Conservation (phyloP, 2,797 vertebrate genomes). For the Alca torda region DNA sequence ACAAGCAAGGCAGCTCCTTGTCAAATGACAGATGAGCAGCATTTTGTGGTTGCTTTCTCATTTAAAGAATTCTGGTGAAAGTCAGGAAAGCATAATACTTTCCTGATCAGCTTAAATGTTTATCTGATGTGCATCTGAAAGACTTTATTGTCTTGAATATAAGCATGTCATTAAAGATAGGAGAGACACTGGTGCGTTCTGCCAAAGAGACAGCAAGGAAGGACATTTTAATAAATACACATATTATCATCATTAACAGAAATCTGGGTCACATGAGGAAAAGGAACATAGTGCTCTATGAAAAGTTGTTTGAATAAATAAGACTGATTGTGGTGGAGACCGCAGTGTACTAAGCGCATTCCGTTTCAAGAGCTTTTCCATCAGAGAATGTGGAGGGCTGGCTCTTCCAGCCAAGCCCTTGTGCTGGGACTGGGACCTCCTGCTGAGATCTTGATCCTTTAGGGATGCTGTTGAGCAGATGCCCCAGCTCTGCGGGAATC, state of each 20-base stretch:
- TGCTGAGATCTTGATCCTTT: neutral
- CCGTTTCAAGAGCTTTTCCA: neutral
- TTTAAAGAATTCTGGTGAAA: constrained; percentile 1
- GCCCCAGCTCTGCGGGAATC: neutral
- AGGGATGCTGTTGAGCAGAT: neutral
- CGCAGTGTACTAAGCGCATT: neutral
- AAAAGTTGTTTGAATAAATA: constrained; percentile 6
- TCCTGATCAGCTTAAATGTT: constrained; percentile 21
- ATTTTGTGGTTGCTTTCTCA: constrained; percentile 10
- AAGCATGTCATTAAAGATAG: constrained; percentile 1
- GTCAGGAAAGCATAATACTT: constrained; percentile 1
- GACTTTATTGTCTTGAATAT: constrained; percentile 18
- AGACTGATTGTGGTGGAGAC: neutral
- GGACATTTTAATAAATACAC: constrained; percentile 28
- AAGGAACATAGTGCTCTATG: constrained; percentile 15
- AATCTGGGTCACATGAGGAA: constrained; percentile 23
- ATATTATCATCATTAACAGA: constrained; percentile 35
- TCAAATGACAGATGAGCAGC: neutral
- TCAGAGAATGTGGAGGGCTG: neutral
- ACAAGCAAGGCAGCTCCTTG: neutral
- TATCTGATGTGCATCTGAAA: constrained; percentile 47
- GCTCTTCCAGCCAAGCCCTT: neutral
- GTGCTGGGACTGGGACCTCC: neutral
- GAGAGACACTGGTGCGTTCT: neutral
- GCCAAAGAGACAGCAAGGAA: constrained; percentile 22